Conservation (phyloP, 2,113 vertebrate species). For the Syrrhaptes paradoxus region DNA sequence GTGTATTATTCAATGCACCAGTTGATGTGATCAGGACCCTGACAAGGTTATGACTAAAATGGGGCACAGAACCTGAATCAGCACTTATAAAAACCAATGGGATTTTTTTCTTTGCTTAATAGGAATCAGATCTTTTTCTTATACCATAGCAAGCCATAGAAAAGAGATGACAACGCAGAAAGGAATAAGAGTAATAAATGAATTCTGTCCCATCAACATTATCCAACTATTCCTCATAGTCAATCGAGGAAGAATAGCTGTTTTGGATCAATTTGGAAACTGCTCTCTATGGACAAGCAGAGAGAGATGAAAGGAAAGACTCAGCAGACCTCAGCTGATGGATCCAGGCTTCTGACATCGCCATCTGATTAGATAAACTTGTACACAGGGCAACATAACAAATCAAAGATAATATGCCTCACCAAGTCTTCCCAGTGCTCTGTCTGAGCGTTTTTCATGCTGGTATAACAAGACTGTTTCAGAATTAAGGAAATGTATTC, state of each 20-base stretch:
- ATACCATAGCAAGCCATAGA: background rate
- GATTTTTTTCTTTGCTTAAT: background rate
- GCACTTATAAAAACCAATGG: background rate
- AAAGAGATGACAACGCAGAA: background rate
- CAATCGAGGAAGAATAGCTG: background rate
- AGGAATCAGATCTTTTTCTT: background rate
- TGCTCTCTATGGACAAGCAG: background rate
- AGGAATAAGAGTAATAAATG: background rate
- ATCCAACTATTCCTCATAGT: background rate
- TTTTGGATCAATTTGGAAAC: background rate
- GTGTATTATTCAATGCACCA: background rate
- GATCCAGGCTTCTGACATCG: background rate
- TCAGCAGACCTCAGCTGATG: background rate
- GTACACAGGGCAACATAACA: background rate
- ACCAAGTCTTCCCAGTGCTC: background rate
- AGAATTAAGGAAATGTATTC: background rate
- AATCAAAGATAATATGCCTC: background rate
- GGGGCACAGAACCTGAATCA: background rate
- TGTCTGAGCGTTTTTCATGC: background rate
- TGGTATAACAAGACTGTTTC: background rate
- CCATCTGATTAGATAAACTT: background rate
- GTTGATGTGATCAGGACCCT: background rate
- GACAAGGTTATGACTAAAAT: background rate
- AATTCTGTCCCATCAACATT: background rate
- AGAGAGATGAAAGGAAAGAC: constrained; percentile 3